A percentile compares a stretch with the other conserved stretches of the same genome.
Evolutionary conservation across 2,888 invertebrate genomes (phyloP).

Genomic region (Eristalis pertinax): DNA sequence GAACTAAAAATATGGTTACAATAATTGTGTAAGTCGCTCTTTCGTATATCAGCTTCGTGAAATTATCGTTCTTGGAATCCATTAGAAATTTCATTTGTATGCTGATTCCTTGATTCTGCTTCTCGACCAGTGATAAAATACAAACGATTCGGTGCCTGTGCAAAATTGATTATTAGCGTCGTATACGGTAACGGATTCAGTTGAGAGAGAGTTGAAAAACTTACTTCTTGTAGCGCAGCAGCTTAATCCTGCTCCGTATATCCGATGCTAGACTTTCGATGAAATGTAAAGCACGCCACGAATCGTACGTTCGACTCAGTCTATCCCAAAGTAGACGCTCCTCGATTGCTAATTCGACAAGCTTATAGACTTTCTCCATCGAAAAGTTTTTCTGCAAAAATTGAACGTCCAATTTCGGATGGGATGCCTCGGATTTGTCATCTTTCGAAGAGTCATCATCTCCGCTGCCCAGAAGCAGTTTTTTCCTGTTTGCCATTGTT

Average conservation of each 20-base stretch:
- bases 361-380: constrained; percentile 80
- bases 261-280: constrained; percentile 78
- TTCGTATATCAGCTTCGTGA: constrained; percentile 78
- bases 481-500: constrained; percentile 77
- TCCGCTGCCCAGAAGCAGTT: constrained; percentile 21
- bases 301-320: constrained; percentile 80
- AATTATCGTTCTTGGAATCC: constrained; percentile 80
- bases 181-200: neutral
- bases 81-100: constrained; percentile 79
- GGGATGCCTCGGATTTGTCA: constrained; percentile 20
- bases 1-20: constrained; percentile 79
- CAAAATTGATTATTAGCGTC: neutral
- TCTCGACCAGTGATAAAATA: constrained; percentile 79
- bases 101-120: constrained; percentile 79
- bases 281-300: constrained; percentile 79
- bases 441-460: constrained; percentile 71
- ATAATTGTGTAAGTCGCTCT: constrained; percentile 79
- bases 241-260: constrained; percentile 79
- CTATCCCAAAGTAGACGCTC: constrained; percentile 80
- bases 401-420: constrained; percentile 77
- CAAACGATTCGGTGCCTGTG: constrained; percentile 80
- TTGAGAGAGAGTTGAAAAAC: neutral
- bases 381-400: constrained; percentile 79
- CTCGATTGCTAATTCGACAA: constrained; percentile 79
- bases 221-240: constrained; percentile 78